Evolutionary conservation across 2,113 vertebrate genomes (phyloP).

Genomic region (Epinephelus cyanopodus): DNA sequence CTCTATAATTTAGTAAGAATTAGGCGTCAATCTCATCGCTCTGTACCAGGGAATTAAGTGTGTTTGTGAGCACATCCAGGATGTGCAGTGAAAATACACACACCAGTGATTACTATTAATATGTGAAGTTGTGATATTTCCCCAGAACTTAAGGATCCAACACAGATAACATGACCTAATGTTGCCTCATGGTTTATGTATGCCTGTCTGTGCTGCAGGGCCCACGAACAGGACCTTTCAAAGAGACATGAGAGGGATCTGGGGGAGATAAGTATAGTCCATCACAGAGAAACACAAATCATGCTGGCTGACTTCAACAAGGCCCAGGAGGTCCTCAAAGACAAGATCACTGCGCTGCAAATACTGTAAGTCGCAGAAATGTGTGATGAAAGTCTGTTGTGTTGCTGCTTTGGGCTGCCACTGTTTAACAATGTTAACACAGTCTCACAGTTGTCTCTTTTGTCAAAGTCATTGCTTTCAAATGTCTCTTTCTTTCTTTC

Average conservation of each 20-base stretch:
- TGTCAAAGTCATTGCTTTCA: neutral
- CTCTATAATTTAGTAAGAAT: slow-evolving; percentile 39
- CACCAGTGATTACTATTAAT: neutral
- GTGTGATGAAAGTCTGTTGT: neutral
- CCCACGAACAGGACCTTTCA: slow-evolving; percentile 95
- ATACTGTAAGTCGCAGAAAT: slow-evolving; percentile 89
- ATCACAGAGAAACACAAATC: slow-evolving; percentile 94
- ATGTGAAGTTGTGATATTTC: neutral
- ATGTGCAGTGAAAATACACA: neutral
- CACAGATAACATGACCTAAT: neutral
- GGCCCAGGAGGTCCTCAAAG: slow-evolving; percentile 96
- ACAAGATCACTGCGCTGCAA: slow-evolving; percentile 97
- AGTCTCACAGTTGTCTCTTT: neutral
- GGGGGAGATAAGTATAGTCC: slow-evolving; percentile 90
- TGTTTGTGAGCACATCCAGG: neutral
- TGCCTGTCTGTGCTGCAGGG: slow-evolving; percentile 81
- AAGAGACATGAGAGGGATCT: slow-evolving; percentile 94
- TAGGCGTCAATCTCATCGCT: neutral
- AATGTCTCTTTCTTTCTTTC: too few relatives aligned
- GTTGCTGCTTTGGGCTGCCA: neutral
- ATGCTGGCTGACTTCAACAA: slow-evolving; percentile 99
- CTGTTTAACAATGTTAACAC: neutral
- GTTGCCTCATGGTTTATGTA: neutral
- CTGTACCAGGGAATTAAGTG: neutral
- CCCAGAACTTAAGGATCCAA: neutral